Evolutionary conservation across 2,797 vertebrate genomes (phyloP), one percentile per base, ranked within the genome.

Genomic region (Pygocentrus nattereri): DNA sequence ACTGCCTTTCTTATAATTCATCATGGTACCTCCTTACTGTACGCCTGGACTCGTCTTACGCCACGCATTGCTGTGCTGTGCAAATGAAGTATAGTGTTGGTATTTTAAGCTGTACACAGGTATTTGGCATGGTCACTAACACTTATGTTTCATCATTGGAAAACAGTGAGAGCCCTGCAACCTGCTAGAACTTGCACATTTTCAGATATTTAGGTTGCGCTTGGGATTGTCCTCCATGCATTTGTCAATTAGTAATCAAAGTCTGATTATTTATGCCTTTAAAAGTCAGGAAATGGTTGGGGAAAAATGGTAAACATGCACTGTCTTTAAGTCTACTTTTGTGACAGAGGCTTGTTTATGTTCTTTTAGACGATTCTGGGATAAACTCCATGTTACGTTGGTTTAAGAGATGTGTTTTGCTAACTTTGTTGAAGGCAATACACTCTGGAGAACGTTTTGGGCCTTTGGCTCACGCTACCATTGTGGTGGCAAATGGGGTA

Each of bases 1-100:
- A 1, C 89, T 95, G 30, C 89, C 91, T 50, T 4, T 93, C 76
- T 21, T 90, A 73, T 90, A 77, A 91, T 62, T 0, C 4, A 38
- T 34, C 25, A 21, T 62, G 64, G 47, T 52, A 52, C 34, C 41
- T 64, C 25, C 15, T 30, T 30, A 30, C 44, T n/a, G 31, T 44
- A 41, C 72, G 27, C 78, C 49, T 56, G 54, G 21, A 47, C 13
- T 19, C 21, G 3, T 21, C 13, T 49, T 18, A 23, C 16, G 21
- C 11, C 12, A 30, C 49, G 65, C 19, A 19, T n/a, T 30, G 21
- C 19, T 21, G 69, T 52, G 69, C 30, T 2, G 50, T 69, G 79
- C 52, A 16, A 59, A 23, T 74, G 2, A 59, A 38, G 31, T 58
- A 34, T 38, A 27, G 6, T 71, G 12, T 34, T 30, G 38, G 30